Base-by-base conservation (phyloP, 1,140 invertebrate species). In the Euborellia annulipes region DNA sequence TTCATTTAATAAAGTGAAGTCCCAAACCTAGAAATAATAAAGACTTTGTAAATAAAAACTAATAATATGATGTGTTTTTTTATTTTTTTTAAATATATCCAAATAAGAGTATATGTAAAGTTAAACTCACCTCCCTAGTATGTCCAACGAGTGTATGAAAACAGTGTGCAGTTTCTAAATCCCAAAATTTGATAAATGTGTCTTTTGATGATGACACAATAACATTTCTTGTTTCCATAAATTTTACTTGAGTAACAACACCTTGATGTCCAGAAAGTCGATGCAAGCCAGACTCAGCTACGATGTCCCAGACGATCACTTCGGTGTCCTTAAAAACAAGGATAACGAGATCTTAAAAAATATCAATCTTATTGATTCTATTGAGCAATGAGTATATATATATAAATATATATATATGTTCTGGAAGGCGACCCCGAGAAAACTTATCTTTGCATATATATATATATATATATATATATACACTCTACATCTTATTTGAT, bases 101-200 rank as follows among this genome's bases (percentile, higher is more conserved):
- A 48, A 32, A 27, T 43, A 41, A 19, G 36, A 41, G 43, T 23
- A 42, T 43, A 23, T n/a, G 0, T 36, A 45, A 41, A 20, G n/a
- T 17, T 21, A 22, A 27, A 1, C 41, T 57, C 62, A 79, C 79
- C 65, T 86, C 82, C 48, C 78, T 76, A 58, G 75, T 70, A 65
- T 86, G 80, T 43, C 79, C 81, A 37, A 79, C 73, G 16, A 98
- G 65, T 7, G 95, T 98, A 62, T 88, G 85, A 55, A 98, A 98
- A 63, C 94, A 97, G 58, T 92, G 86, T 55, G 93, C 82, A 18
- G 85, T 94, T 50, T 86, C 79, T 43, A 98, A 64, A 68, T 98
- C 89, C 94, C 94, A 98, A 60, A 98, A 93, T 60, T 98, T 98
- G 0, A 98, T 74, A 62, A 87, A 87, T 13, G 84, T 84, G 62